Conservation (phyloP, 2,113 vertebrate species). For the Osmerus mordax region DNA sequence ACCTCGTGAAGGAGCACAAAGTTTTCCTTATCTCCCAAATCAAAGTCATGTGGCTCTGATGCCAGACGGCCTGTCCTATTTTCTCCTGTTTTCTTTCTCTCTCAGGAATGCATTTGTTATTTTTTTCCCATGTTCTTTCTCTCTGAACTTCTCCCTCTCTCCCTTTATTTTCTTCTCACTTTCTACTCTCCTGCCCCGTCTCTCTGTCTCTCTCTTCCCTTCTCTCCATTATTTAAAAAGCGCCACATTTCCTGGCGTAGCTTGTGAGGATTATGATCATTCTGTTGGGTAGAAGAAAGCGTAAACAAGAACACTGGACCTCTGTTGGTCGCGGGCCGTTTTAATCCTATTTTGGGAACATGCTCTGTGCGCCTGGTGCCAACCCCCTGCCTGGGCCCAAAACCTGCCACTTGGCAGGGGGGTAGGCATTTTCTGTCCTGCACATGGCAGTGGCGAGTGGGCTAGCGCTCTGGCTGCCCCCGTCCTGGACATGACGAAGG, state of each 20-base stretch:
- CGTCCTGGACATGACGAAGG: too few relatives aligned
- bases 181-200: conserved; percentile 24
- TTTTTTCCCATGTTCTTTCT: background rate
- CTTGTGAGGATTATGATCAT: conserved; percentile 34
- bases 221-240: background rate
- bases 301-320: conserved; percentile 46
- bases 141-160: background rate
- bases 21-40: conserved; percentile 61
- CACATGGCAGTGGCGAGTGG: background rate
- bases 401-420: conserved; percentile 65
- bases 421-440: background rate
- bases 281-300: conserved; percentile 49
- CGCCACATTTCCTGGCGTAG: conserved; percentile 8
- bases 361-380: conserved; percentile 34
- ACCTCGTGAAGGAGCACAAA: conserved; percentile 46
- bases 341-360: conserved; percentile 68
- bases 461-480: too few relatives aligned
- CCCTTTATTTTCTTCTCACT: background rate
- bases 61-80: conserved; percentile 59
- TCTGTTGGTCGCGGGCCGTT: conserved; percentile 44
- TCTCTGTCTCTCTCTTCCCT: conserved; percentile 23
- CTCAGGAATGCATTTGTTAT: conserved; percentile 46
- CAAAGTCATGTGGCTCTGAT: conserved; percentile 62
- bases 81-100: conserved; percentile 59
- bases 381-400: conserved; percentile 55